A percentile compares a stretch with the other conserved stretches of the same genome.
Evolutionary conservation across 2,797 vertebrate genomes (phyloP).

Genomic region (Gadopsis marmoratus): DNA sequence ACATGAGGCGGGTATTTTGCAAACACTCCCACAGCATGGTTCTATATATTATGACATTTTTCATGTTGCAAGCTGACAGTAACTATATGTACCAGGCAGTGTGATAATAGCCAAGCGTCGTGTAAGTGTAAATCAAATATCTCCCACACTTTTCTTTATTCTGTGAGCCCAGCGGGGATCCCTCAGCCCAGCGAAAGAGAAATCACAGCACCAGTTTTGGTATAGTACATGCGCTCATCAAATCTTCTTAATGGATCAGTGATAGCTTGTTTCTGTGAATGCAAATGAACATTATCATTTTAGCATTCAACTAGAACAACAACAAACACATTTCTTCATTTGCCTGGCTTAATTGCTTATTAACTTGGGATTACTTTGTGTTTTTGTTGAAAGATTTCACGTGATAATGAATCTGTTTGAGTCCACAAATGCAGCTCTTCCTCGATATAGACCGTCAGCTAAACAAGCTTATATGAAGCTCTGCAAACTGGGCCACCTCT

Average conservation of each 20-base stretch:
- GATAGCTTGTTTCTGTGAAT: slow-evolving; percentile 35
- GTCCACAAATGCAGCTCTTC: slow-evolving; percentile 48
- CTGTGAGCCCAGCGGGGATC: slow-evolving; percentile 32
- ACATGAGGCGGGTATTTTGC: slow-evolving; percentile 34
- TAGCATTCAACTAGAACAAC: slow-evolving; percentile 42
- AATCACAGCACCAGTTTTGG: slow-evolving; percentile 3
- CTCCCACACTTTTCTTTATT: slow-evolving; percentile 4
- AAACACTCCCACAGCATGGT: slow-evolving; percentile 36
- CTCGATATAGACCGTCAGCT: slow-evolving; percentile 52
- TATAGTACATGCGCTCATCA: slow-evolving; percentile 1
- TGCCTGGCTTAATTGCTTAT: slow-evolving; percentile 66
- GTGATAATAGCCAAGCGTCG: slow-evolving; percentile 12
- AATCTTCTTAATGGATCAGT: slow-evolving; percentile 23
- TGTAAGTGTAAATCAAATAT: slow-evolving; percentile 24
- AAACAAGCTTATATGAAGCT: slow-evolving; percentile 58
- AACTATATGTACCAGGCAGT: slow-evolving; percentile 6
- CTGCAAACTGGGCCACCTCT: slow-evolving; percentile 74
- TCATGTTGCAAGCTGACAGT: slow-evolving; percentile 25
- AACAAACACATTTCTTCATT: slow-evolving; percentile 53
- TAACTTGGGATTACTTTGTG: slow-evolving; percentile 65
- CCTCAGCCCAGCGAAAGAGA: slow-evolving; percentile 4
- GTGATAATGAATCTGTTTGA: slow-evolving; percentile 68
- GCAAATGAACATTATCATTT: slow-evolving; percentile 36
- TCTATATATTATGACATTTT: slow-evolving; percentile 25
- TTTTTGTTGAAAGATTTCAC: slow-evolving; percentile 64